Evolutionary conservation across 1,140 invertebrate species (phyloP).

Genomic region (Lepidotrigona ventralis): DNA sequence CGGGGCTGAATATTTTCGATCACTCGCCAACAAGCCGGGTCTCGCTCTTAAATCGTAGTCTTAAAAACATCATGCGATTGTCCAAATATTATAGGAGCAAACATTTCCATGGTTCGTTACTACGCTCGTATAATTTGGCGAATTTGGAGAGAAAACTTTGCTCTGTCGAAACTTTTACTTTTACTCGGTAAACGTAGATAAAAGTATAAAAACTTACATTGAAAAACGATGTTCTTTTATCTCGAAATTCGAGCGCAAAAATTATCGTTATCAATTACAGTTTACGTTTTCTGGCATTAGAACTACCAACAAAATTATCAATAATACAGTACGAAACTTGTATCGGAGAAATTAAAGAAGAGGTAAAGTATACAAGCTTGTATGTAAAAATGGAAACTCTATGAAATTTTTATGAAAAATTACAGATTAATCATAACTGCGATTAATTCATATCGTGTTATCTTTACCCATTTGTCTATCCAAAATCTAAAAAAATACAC

Average conservation of each 20-base stretch:
- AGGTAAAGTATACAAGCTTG: too few species aligned
- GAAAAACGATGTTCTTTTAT: not conserved
- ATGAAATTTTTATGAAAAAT: too few species aligned
- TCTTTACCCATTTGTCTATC: not conserved
- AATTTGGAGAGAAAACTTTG: not conserved
- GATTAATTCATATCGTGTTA: not conserved
- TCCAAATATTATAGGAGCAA: not conserved
- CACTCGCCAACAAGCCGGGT: not conserved
- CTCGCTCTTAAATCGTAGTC: not conserved
- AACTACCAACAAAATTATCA: too few species aligned
- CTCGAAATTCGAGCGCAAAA: not conserved
- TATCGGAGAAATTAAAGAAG: too few species aligned
- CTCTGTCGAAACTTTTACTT: not conserved
- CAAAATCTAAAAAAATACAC: not conserved
- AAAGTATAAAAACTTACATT: not conserved
- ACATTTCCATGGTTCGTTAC: not conserved
- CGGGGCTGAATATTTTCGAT: conserved; percentile 23
- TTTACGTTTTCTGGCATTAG: too few species aligned
- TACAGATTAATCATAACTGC: too few species aligned
- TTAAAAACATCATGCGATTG: conserved; percentile 24
- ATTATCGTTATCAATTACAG: too few species aligned
- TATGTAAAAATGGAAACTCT: too few species aligned
- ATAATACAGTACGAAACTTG: too few species aligned
- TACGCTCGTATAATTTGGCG: not conserved
- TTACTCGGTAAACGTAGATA: not conserved